Evolutionary conservation across 1,140 invertebrate species (phyloP).

Genomic region (Ephestia elutella): DNA sequence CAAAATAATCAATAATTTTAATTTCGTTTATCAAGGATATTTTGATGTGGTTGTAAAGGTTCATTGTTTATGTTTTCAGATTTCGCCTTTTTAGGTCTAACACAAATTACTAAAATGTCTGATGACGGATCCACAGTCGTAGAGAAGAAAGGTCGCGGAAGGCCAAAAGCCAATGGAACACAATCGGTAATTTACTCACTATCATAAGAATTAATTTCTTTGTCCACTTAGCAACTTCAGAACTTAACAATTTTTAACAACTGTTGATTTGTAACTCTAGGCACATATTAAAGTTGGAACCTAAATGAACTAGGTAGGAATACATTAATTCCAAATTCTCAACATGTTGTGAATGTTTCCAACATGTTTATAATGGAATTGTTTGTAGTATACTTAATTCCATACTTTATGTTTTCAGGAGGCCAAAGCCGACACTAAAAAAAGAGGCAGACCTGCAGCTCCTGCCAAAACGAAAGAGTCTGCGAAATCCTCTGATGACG

Average conservation of each 20-base stretch:
- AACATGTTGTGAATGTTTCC: too few relatives aligned
- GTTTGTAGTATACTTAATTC: constrained; percentile 2
- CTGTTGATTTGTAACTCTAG: too few relatives aligned
- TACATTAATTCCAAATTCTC: too few relatives aligned
- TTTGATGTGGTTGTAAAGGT: too few relatives aligned
- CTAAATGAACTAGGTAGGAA: too few relatives aligned
- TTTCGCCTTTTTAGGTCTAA: constrained; percentile 20
- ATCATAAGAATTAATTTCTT: constrained; percentile 18
- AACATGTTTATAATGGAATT: too few relatives aligned
- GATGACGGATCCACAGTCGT: constrained; percentile 71
- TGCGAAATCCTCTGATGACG: constrained; percentile 72
- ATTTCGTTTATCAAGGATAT: too few relatives aligned
- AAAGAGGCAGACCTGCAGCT: constrained; percentile 61
- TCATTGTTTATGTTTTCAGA: constrained; percentile 18
- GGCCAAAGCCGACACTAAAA: constrained; percentile 65
- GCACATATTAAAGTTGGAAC: too few relatives aligned
- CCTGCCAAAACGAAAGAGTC: constrained; percentile 66
- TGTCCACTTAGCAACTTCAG: neutral
- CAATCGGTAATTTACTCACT: constrained; percentile 36
- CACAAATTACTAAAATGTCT: constrained; percentile 56
- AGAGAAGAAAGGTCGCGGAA: constrained; percentile 72
- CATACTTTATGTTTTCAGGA: constrained; percentile 37
- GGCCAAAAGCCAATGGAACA: constrained; percentile 72
- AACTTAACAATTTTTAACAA: too few relatives aligned
- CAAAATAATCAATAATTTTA: too few relatives aligned